These are phyloP conservation scores for Hedya salicella DNA, from an alignment of 2,888 invertebrate species.

Conservation along the genomic window DNA sequence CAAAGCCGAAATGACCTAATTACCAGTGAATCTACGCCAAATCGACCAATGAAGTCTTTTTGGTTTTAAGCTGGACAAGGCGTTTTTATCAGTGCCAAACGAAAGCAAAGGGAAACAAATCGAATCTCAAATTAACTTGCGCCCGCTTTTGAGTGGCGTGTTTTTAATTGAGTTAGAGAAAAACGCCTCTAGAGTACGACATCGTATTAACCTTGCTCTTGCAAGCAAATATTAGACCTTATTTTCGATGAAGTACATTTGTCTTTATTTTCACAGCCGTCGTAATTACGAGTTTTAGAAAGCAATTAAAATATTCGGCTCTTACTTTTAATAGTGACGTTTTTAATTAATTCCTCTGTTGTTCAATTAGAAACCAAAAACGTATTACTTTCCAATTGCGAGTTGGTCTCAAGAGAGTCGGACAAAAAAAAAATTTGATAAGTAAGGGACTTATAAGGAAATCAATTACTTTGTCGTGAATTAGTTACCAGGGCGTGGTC, in stretches of 20 bases:
- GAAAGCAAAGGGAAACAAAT: slow-evolving; percentile 34
- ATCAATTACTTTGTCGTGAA: too few relatives aligned
- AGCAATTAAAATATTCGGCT: background rate
- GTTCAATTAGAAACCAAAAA: background rate
- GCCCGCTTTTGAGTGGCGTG: slow-evolving; percentile 31
- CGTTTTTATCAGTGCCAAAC: slow-evolving; percentile 14
- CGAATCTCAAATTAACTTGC: slow-evolving; percentile 32
- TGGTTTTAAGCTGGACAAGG: background rate
- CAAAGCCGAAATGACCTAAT: slow-evolving; percentile 13
- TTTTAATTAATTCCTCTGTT: slow-evolving; percentile 8
- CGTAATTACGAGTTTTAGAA: background rate
- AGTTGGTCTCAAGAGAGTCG: background rate
- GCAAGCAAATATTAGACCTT: background rate
- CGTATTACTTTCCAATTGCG: background rate
- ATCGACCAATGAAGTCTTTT: background rate
- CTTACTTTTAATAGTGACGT: slow-evolving; percentile 1
- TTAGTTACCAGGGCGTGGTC: too few relatives aligned
- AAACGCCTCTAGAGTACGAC: slow-evolving; percentile 15
- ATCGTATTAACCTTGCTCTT: background rate
- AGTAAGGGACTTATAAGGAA: background rate
- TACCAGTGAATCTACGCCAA: background rate
- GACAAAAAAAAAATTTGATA: background rate
- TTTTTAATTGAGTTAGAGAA: slow-evolving; percentile 35
- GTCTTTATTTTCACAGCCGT: background rate
- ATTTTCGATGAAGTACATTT: background rate